Evolutionary conservation across 2,113 vertebrate species (phyloP).

Genomic region (Enhydra lutris): DNA sequence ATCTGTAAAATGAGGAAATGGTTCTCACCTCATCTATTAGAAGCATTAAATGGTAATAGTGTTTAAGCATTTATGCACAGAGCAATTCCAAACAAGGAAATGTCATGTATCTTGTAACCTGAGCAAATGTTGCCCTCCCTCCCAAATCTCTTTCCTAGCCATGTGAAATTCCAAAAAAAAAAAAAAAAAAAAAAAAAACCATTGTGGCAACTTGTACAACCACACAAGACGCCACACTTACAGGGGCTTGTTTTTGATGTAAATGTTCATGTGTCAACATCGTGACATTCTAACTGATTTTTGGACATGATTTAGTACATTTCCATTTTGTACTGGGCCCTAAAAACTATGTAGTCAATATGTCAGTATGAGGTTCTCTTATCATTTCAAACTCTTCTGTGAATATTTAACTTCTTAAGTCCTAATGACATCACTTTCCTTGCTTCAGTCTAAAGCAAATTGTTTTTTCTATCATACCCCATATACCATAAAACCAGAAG

Average conservation of each 20-base stretch:
- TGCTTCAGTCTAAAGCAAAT: not conserved
- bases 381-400: not conserved
- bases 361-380: not conserved
- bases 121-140: not conserved
- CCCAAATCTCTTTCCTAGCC: not conserved
- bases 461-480: not conserved
- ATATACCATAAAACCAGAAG: not conserved
- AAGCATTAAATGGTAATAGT: not conserved
- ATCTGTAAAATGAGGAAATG: not conserved
- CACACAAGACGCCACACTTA: not conserved
- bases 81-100: not conserved
- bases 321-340: not conserved
- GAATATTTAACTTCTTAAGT: not conserved
- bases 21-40: not conserved
- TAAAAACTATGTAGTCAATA: not conserved
- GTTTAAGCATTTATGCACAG: not conserved
- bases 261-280: not conserved
- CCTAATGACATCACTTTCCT: not conserved
- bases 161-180: not conserved
- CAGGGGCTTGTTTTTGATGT: not conserved
- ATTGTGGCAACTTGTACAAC: accelerated
- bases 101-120: not conserved
- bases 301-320: not conserved
- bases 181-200: not conserved
- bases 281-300: not conserved